Base-by-base conservation (phyloP, 2,113 vertebrate genomes). In the Arothron firmamentum region DNA sequence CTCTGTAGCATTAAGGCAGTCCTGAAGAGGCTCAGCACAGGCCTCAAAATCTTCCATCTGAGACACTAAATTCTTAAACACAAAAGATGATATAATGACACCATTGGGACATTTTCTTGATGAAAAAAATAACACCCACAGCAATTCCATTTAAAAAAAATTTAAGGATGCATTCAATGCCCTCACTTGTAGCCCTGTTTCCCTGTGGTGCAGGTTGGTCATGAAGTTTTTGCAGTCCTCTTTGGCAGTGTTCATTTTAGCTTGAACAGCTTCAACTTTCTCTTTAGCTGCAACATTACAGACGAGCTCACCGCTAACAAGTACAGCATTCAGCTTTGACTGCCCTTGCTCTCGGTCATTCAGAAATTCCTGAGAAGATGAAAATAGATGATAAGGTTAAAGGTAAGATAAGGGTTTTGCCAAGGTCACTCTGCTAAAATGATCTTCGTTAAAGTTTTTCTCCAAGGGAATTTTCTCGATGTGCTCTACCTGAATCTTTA, bases 11-110 rank as follows among this genome's bases (percentile, higher is more conserved):
- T 89, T 92, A 73, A 99, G 78, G 91, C 94, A 96, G 46, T 90
- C 90, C 77, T 96, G 93, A 16, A 99, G 86, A 25, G 96, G 97
- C 53, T 94, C 93, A 0, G 92, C 92, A 41, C 91, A 92, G 0
- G 91, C 88, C 88, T 99, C 96, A 0, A 99, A 97, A 67, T 98
- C 95, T 75, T 93, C 94, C 95, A 99, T 98, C 81, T 96, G 95
- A 62, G 90, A 87, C 82, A 94, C 90, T 23, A 99, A 88, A 67
- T 91, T 95, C 97, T 99, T 63, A 55, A 63, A 74, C 10, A 65
- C 38, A 64, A 21, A 45, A 23, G 10, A 53, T 0, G 9, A 28
- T 7, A 31, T 6, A 1, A 46, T 23, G 4, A 23, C 8, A 6
- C 31, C 31, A 0, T 14, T 51, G 15, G 23, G 43, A 46, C n/a